phyloP scores from a whole-genome alignment of 2,113 vertebrate species.

The Bubo scandiacus region DNA sequence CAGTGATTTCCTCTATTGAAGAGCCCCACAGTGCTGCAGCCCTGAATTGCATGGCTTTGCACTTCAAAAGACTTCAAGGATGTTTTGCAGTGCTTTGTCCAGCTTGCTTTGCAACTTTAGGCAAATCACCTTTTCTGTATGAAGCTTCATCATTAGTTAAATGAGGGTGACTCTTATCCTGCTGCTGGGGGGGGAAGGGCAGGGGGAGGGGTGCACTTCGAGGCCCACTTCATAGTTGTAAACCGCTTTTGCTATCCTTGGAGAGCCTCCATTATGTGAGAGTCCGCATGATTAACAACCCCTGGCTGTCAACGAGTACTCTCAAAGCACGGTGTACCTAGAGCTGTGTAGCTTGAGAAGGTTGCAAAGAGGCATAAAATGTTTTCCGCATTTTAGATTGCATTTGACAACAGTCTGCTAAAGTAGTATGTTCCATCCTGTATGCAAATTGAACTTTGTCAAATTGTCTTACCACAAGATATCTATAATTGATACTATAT shows the following conservation, averaged over 20 bases:
- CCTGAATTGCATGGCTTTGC: neutral
- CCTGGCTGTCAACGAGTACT: neutral
- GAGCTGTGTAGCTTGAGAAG: neutral
- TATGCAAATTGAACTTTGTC: constrained; percentile 50
- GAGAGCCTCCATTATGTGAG: neutral
- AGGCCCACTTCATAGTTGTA: neutral
- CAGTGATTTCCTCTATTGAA: neutral
- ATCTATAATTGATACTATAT: constrained; percentile 67
- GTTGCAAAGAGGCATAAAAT: neutral
- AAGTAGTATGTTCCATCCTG: constrained; percentile 63
- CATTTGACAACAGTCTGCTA: neutral
- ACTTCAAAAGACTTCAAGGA: neutral
- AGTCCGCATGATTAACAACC: neutral
- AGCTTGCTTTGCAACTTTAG: constrained; percentile 5
- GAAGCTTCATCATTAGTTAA: constrained; percentile 15
- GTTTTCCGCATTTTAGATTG: neutral
- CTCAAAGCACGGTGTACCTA: neutral
- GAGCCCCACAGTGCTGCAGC: neutral
- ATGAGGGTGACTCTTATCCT: neutral
- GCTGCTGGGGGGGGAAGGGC: neutral
- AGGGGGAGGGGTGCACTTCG: neutral
- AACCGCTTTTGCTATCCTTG: neutral
- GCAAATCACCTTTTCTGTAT: constrained; percentile 27
- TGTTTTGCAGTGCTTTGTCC: neutral
- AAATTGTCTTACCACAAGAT: constrained; percentile 44